A percentile compares a stretch with the other conserved stretches of the same genome.
These are phyloP conservation scores for Eupsittula cactorum DNA, from an alignment of 2,113 vertebrate species.

Conservation along the genomic window DNA sequence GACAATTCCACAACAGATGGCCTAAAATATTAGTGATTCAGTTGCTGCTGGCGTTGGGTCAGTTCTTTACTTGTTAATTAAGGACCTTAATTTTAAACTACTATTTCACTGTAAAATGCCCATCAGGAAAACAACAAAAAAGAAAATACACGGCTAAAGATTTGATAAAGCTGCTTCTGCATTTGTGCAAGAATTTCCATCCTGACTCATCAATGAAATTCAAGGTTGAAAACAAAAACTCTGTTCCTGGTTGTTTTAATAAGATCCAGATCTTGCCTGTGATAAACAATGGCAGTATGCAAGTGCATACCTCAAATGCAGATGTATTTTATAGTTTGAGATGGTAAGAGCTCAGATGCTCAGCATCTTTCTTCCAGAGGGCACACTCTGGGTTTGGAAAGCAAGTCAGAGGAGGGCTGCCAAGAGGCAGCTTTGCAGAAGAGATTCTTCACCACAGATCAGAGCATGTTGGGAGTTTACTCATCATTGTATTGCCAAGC, in stretches of 20 bases:
- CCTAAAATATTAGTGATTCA: conserved; percentile 52
- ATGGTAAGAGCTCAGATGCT: background rate
- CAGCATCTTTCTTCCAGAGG: background rate
- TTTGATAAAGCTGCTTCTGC: background rate
- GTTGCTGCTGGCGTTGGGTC: conserved; percentile 36
- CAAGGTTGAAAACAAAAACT: background rate
- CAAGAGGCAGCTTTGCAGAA: background rate
- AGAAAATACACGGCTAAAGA: background rate
- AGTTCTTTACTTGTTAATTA: conserved; percentile 55
- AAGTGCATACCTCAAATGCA: background rate
- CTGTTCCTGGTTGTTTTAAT: background rate
- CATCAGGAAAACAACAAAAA: accelerated
- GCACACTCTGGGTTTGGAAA: background rate
- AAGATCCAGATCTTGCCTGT: background rate
- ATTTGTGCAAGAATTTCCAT: background rate
- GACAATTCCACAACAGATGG: conserved; percentile 52
- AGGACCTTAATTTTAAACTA: conserved; percentile 44
- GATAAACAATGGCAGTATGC: background rate
- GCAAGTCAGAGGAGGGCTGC: background rate
- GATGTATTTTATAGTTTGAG: background rate
- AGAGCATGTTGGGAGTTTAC: background rate
- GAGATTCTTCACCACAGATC: background rate
- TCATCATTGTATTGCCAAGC: background rate
- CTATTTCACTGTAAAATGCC: conserved; percentile 9
- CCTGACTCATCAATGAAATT: background rate